Conservation (phyloP, 2,113 vertebrate species). For the Pionites leucogaster region DNA sequence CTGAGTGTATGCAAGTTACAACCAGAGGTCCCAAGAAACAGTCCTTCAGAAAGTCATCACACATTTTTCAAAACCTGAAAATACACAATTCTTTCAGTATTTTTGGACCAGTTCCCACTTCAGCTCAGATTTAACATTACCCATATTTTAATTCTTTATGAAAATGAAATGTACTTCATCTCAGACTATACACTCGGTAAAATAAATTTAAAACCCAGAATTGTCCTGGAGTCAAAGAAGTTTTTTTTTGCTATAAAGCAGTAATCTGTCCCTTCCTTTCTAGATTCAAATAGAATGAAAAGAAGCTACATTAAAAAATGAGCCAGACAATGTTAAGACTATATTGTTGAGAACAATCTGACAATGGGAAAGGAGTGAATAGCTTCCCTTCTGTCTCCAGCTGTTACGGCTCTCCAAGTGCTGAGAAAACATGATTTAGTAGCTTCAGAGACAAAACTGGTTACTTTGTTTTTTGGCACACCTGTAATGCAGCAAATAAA, state of each 20-base stretch:
- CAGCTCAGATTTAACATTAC: not conserved
- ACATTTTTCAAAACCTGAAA: not conserved
- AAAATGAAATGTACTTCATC: conserved; percentile 1
- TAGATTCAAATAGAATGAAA: not conserved
- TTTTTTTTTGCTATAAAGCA: not conserved
- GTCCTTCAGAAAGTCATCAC: not conserved
- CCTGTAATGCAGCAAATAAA: not conserved
- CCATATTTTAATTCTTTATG: not conserved
- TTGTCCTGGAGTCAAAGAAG: not conserved
- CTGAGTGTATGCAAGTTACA: not conserved
- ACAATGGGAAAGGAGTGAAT: not conserved
- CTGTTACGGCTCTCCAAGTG: not conserved
- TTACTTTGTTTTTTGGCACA: not conserved
- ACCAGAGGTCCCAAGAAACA: not conserved
- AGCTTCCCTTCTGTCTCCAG: not conserved
- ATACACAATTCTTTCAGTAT: not conserved
- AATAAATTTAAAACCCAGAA: conserved; percentile 1
- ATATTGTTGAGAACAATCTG: not conserved
- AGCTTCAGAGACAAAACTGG: not conserved
- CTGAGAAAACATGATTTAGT: not conserved
- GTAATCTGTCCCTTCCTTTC: not conserved
- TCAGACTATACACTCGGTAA: not conserved
- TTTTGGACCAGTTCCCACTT: not conserved
- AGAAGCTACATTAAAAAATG: not conserved
- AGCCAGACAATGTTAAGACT: not conserved